Evolutionary conservation across 2,797 vertebrate species (phyloP).

Genomic region (Sebastiscus albofasciatus): DNA sequence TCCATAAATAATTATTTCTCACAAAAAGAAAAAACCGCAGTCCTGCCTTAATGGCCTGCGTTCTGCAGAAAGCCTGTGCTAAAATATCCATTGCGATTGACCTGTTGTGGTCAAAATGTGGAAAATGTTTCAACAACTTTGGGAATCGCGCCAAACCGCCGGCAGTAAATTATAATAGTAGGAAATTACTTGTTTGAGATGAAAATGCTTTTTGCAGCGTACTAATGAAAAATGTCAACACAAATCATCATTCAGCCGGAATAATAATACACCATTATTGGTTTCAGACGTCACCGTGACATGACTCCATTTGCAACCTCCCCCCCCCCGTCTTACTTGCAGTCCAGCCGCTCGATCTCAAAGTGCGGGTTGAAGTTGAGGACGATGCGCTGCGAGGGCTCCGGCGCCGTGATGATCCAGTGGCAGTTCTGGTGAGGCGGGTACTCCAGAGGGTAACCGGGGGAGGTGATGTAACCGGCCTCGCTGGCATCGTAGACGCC

Average conservation of each 20-base stretch:
- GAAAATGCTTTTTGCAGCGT: slow-evolving; percentile 16
- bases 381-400: slow-evolving; percentile 94
- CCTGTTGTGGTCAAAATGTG: slow-evolving; percentile 47
- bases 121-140: slow-evolving; percentile 30
- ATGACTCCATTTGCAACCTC: neutral
- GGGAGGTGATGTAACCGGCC: slow-evolving; percentile 96
- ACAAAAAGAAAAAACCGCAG: slow-evolving; percentile 21
- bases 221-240: slow-evolving; percentile 44
- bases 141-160: slow-evolving; percentile 33
- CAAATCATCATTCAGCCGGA: slow-evolving; percentile 31
- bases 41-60: slow-evolving; percentile 35
- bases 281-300: neutral
- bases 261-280: slow-evolving; percentile 14
- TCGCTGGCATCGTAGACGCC: slow-evolving; percentile 91
- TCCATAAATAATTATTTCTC: slow-evolving; percentile 16
- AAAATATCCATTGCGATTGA: slow-evolving; percentile 39
- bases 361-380: slow-evolving; percentile 99
- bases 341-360: slow-evolving; percentile 97
- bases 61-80: slow-evolving; percentile 37
- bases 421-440: slow-evolving; percentile 96
- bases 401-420: slow-evolving; percentile 94
- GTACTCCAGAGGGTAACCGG: slow-evolving; percentile 96
- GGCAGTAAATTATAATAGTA: slow-evolving; percentile 24
- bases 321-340: slow-evolving; percentile 87
- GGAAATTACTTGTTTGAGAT: slow-evolving; percentile 53